Conservation (phyloP, 2,113 vertebrate genomes). For the Eolophus roseicapilla region DNA sequence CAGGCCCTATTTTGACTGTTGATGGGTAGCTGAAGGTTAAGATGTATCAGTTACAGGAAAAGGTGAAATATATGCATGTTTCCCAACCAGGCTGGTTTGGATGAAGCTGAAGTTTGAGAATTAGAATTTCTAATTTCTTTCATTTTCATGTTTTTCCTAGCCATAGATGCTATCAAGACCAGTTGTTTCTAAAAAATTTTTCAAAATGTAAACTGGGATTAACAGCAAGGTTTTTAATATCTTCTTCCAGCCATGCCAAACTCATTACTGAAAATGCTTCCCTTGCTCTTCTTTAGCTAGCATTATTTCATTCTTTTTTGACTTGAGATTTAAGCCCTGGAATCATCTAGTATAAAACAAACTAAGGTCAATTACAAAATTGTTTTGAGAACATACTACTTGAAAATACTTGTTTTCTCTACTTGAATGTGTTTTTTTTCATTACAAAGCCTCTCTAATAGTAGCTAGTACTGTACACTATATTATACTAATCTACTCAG, state of each 20-base stretch:
- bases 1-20: not conserved
- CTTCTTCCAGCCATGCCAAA: not conserved
- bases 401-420: not conserved
- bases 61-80: not conserved
- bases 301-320: not conserved
- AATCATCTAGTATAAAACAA: not conserved
- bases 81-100: not conserved
- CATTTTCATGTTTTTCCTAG: not conserved
- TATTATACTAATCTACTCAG: not conserved
- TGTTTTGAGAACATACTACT: not conserved
- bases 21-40: not conserved
- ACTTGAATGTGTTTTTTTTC: not conserved
- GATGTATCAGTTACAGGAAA: not conserved
- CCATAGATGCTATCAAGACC: not conserved
- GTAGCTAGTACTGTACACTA: too few species aligned
- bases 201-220: not conserved
- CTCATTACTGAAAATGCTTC: not conserved
- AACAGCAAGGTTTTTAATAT: not conserved
- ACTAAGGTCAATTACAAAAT: not conserved
- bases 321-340: not conserved
- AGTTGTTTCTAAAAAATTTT: not conserved
- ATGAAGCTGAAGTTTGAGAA: not conserved
- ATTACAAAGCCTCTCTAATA: not conserved
- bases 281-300: not conserved
- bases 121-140: not conserved